phyloP scores from a whole-genome alignment of 2,113 vertebrate species.

The Pterocles gutturalis region DNA sequence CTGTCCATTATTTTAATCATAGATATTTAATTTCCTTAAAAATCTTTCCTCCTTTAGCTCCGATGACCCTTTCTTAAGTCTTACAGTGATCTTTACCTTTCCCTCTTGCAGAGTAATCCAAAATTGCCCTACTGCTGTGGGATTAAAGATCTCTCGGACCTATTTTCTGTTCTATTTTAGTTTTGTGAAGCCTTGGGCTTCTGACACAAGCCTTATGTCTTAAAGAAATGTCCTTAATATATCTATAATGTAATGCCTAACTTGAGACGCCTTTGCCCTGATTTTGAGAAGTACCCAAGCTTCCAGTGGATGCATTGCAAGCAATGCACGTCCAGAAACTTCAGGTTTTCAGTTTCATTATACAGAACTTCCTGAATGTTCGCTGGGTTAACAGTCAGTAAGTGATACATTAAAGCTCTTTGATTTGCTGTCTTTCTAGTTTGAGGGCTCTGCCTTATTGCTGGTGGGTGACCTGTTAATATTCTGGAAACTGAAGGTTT shows the following conservation, averaged over 20 bases:
- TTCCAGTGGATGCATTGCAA: accelerated
- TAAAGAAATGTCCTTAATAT: background rate
- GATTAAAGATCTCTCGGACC: background rate
- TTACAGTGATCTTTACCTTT: background rate
- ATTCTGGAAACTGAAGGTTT: constrained; percentile 31
- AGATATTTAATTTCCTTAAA: background rate
- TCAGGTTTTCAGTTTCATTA: background rate
- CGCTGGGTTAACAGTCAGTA: background rate
- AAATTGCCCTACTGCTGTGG: background rate
- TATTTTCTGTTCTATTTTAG: background rate
- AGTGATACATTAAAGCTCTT: background rate
- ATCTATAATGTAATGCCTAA: background rate
- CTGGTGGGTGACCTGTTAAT: constrained; percentile 48
- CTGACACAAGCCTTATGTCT: background rate
- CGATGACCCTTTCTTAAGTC: background rate
- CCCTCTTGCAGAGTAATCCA: background rate
- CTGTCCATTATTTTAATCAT: background rate
- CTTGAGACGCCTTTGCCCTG: background rate
- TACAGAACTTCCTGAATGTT: background rate
- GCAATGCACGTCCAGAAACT: background rate
- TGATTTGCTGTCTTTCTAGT: constrained; percentile 5
- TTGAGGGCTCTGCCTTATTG: background rate
- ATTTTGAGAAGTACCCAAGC: background rate
- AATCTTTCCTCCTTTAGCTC: background rate
- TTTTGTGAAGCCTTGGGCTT: background rate